Evolutionary conservation across 2,113 vertebrate species (phyloP).

Genomic region (Felis chaus): DNA sequence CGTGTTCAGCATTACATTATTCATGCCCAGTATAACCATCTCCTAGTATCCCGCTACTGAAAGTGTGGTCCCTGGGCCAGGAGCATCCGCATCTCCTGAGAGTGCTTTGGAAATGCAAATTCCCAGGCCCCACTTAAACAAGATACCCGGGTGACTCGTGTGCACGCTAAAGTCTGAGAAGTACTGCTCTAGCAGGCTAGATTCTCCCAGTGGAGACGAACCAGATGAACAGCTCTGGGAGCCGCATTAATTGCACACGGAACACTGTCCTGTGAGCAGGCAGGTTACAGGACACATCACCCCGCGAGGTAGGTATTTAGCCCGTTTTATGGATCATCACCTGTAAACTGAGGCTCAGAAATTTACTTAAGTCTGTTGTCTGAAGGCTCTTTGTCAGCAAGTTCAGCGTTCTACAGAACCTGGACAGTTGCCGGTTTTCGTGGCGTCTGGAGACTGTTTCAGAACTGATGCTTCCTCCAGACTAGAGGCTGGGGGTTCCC

Average conservation of each 20-base stretch:
- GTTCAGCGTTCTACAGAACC: not conserved
- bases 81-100: not conserved
- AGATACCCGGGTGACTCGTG: not conserved
- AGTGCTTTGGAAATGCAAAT: not conserved
- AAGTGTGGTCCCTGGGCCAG: too few species aligned
- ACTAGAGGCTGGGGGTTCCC: not conserved
- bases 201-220: not conserved
- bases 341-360: not conserved
- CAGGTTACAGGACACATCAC: rapidly evolving
- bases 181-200: not conserved
- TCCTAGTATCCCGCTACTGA: not conserved
- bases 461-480: not conserved
- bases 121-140: not conserved
- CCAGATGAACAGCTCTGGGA: not conserved
- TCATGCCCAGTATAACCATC: not conserved
- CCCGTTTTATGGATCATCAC: not conserved
- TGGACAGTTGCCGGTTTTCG: rapidly evolving
- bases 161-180: not conserved
- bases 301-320: not conserved
- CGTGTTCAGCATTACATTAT: not conserved
- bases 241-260: rapidly evolving
- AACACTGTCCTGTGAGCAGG: not conserved
- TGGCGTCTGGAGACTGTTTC: not conserved
- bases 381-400: not conserved
- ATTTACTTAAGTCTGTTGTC: not conserved